Conservation (phyloP, 2,888 invertebrate genomes). For the Chrysopilus asiliformis region DNA sequence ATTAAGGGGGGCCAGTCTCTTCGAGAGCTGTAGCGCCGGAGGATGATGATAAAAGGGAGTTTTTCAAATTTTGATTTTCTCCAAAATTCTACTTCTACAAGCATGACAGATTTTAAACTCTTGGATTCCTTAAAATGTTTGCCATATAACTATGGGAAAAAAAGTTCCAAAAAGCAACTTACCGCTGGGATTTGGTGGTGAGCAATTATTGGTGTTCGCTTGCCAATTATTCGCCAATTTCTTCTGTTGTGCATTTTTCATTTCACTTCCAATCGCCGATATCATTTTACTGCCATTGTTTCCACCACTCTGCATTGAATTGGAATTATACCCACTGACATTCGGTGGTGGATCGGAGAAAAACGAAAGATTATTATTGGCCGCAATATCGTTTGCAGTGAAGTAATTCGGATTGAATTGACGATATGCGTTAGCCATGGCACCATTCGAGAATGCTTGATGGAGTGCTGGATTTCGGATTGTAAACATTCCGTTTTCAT, state of each 20-base stretch:
- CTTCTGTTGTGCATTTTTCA: constrained; percentile 11
- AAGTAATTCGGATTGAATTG: constrained; percentile 2
- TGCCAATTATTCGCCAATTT: constrained; percentile 1
- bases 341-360: too few relatives aligned
- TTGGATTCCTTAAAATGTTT: too few relatives aligned
- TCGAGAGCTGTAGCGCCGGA: too few relatives aligned
- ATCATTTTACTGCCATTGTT: constrained; percentile 3
- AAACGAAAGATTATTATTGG: constrained; percentile 8
- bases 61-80: too few relatives aligned
- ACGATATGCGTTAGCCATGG: constrained; percentile 2
- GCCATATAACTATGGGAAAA: neutral
- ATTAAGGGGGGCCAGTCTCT: too few relatives aligned
- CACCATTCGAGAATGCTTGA: constrained; percentile 10
- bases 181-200: neutral
- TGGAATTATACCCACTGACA: too few relatives aligned
- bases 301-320: constrained; percentile 1
- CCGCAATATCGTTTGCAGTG: neutral
- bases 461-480: constrained; percentile 55
- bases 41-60: too few relatives aligned
- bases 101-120: too few relatives aligned
- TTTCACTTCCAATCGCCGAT: constrained; percentile 15
- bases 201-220: neutral
- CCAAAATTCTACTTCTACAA: too few relatives aligned
- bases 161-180: neutral
- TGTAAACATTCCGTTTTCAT: constrained; percentile 70